Evolutionary conservation across 2,888 invertebrate species (phyloP), one percentile per base, ranked within the genome.

Genomic region (Ellobium chinense): DNA sequence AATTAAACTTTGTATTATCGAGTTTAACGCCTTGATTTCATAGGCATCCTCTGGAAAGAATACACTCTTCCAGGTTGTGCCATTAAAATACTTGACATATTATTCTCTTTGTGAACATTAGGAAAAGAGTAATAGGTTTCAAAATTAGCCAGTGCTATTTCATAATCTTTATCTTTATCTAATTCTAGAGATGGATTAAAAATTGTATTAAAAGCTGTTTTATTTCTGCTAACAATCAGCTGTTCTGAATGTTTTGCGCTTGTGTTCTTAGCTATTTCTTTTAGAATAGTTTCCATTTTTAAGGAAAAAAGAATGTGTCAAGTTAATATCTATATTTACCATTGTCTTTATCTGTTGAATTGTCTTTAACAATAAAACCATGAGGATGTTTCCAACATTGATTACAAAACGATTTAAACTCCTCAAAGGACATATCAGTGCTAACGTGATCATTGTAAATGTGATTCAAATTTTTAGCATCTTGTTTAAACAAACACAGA

Each of bases 381-480:
- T 65, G 21, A 31, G 27, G 65, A 12, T 65, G 5, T 65, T 24
- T 31, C 62, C 62, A 62, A 62, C 24, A 21, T 62, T 21, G 7
- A 14, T 62, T 62, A n/a, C 62, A 62, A 9, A 62, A 62, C 62
- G 7, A 14, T 62, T 27, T 62, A 62, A 62, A 62, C 27, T 62
- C 62, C 9, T 62, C 62, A 21, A 24, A 9, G 9, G 62, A 27
- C 62, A 62, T 62, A 62, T 62, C 62, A 24, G 9, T 21, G 27
- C 62, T 62, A 9, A 62, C 62, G n/a, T 62, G 62, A 27, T 62
- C 62, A 62, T 62, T 62, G n/a, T n/a, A n/a, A n/a, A n/a, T n/a
- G n/a, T n/a, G n/a, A n/a, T n/a, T n/a, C n/a, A n/a, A n/a, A n/a
- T 65, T 65, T 31, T 65, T 62, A 9, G 27, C 24, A 27, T 62